Base-by-base conservation (phyloP, 1,140 invertebrate species). In the Apolygus lucorum region DNA sequence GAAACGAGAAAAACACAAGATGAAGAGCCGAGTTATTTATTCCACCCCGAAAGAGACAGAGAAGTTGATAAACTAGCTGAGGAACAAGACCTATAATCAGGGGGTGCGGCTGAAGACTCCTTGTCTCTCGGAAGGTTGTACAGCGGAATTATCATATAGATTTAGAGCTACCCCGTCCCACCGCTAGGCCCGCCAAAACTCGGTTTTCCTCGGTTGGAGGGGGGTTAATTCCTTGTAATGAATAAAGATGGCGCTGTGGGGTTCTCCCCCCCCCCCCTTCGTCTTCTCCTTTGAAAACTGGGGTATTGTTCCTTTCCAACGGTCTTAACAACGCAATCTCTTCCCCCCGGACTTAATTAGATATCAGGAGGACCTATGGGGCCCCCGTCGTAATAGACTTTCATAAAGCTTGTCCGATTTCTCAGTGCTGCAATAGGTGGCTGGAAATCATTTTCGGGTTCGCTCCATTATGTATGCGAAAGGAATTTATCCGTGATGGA, bases 201-300 rank as follows among this genome's bases (percentile, higher is more conserved):
- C 34, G 34, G 8, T 11, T 59, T 59, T 59, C 22, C 54, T 59
- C 54, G 54, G 54, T 24, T 59, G 54, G 54, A 11, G 54, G 54
- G 54, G 54, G 22, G 54, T 59, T 59, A 59, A 59, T 59, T 59
- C 54, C 54, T 59, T 59, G 54, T 59, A 59, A 59, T 59, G 54
- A 59, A 59, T 59, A 59, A 59, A 59, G 54, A 59, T 59, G 54
- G 54, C 54, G 54, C 22, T 42, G n/a, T n/a, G 34, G 34, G 8
- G 34, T 59, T 59, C 54, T 59, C 54, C 54, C 22, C 22, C 8
- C 54, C 22, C n/a, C n/a, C n/a, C n/a, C n/a, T n/a, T n/a, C n/a
- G n/a, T n/a, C n/a, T n/a, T n/a, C n/a, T n/a, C n/a, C 54, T 4
- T 4, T 8, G 54, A 4, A 4, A 24, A 42, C 4, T 8, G 4